Evolutionary conservation across 2,797 vertebrate species (phyloP), one percentile per base, ranked within the genome.

Genomic region (Peromyscus melanophrys): DNA sequence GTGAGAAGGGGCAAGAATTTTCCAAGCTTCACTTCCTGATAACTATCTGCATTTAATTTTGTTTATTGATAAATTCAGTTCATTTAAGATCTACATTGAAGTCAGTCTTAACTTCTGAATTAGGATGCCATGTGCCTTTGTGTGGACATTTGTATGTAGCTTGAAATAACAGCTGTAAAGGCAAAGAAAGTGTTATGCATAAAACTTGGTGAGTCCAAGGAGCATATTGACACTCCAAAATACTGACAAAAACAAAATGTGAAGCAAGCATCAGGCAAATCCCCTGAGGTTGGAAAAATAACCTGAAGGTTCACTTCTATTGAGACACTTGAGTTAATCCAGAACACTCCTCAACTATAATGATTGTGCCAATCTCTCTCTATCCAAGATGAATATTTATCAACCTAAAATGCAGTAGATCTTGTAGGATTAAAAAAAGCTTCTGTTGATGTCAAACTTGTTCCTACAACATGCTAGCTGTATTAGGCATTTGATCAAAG

Each of bases 1-100:
- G 67, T 49, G 4, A 61, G 12, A 80, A 17, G 19, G 52, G 61
- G 34, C 46, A 31, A 90, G n/a, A 91, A 86, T 93, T 97, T 96
- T 92, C 92, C 94, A 96, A 90, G 34, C 21, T 91, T 94, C 85
- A 84, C 78, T 97, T 95, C 71, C 95, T 94, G 55, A 87, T 96
- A 46, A 96, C 57, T 87, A 89, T 77, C 59, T 97, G n/a, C 52
- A 75, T 88, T 84, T 87, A 83, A 75, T 95, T 90, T 65, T 88
- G 43, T 83, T 78, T 71, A 13, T 65, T 73, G 37, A 31, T 78
- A n/a, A 81, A 88, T 89, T 90, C 78, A 55, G 37, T n/a, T 40
- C 78, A 89, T 37, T 97, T 93, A 90, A 95, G 61, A 59, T 85
- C 34, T 59, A 43, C 43, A 69, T 9, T 86, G 43, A 83, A 83